phyloP scores from a whole-genome alignment of 2,113 vertebrate genomes.

The Oncorhynchus masou region DNA sequence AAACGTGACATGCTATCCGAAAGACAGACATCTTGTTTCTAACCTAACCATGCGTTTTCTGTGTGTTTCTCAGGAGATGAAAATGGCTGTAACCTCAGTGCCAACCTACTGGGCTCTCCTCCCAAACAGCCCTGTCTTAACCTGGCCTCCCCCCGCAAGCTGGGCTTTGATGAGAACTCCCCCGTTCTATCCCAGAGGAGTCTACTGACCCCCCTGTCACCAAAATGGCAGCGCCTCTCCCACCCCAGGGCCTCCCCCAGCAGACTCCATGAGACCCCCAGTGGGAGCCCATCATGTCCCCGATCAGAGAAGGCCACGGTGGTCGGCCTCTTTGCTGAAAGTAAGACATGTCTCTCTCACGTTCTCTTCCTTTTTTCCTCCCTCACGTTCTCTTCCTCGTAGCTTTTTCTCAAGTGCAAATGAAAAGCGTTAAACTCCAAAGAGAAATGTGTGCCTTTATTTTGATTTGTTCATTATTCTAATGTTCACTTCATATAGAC shows the following conservation, averaged over 20 bases:
- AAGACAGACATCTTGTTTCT: background rate
- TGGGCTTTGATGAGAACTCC: slow-evolving; percentile 77
- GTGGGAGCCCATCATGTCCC: slow-evolving; percentile 8
- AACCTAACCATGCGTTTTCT: background rate
- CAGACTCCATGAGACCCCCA: slow-evolving; percentile 56
- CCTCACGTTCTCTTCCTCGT: background rate
- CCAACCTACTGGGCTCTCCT: slow-evolving; percentile 75
- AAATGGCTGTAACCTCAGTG: slow-evolving; percentile 83
- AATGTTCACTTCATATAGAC: background rate
- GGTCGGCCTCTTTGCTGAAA: slow-evolving; percentile 72
- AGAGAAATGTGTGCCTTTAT: no score
- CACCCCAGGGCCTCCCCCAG: slow-evolving; percentile 36
- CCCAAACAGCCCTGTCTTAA: slow-evolving; percentile 79
- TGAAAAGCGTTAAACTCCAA: no score
- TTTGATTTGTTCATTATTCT: background rate
- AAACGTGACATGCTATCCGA: background rate
- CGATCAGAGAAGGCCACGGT: slow-evolving; percentile 1
- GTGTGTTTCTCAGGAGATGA: slow-evolving; percentile 77
- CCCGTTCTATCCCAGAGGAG: slow-evolving; percentile 27
- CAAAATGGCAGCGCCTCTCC: background rate
- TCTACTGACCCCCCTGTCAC: background rate
- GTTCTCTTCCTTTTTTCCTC: background rate
- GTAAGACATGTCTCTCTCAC: slow-evolving; percentile 60
- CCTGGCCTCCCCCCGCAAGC: slow-evolving; percentile 63
- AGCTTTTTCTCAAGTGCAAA: no score